Evolutionary conservation across 2,888 invertebrate genomes (phyloP).

Genomic region (Drosophila tripunctata): DNA sequence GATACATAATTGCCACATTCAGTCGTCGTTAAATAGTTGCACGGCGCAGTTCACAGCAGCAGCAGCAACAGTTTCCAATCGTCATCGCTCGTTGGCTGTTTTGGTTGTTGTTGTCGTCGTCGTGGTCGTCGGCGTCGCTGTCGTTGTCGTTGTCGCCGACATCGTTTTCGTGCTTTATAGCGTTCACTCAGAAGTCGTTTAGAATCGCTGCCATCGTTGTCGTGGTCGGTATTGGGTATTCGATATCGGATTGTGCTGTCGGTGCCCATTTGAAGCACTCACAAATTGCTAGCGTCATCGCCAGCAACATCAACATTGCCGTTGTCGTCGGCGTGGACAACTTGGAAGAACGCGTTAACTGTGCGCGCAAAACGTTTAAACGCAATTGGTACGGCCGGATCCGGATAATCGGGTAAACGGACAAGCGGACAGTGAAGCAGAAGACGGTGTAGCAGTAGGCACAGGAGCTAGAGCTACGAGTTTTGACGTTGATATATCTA

Average conservation of each 20-base stretch:
- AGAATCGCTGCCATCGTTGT: slow-evolving; percentile 76
- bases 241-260: slow-evolving; percentile 66
- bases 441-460: background rate
- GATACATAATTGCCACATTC: slow-evolving; percentile 84
- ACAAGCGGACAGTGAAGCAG: background rate
- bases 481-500: slow-evolving; percentile 43
- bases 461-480: slow-evolving; percentile 8
- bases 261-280: slow-evolving; percentile 51
- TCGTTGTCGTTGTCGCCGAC: slow-evolving; percentile 38
- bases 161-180: slow-evolving; percentile 77
- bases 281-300: slow-evolving; percentile 41
- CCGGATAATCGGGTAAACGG: slow-evolving; percentile 26
- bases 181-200: slow-evolving; percentile 79
- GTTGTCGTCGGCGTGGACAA: slow-evolving; percentile 36
- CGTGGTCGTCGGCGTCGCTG: slow-evolving; percentile 30
- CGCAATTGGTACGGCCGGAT: slow-evolving; percentile 51
- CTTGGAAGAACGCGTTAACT: slow-evolving; percentile 42
- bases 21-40: slow-evolving; percentile 84
- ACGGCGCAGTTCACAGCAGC: slow-evolving; percentile 82
- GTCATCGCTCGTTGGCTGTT: slow-evolving; percentile 55
- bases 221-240: slow-evolving; percentile 76
- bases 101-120: slow-evolving; percentile 34
- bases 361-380: slow-evolving; percentile 55
- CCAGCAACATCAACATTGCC: slow-evolving; percentile 1
- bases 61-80: slow-evolving; percentile 61